Evolutionary conservation across 2,888 invertebrate species (phyloP).

Genomic region (Phortica okadai): DNA sequence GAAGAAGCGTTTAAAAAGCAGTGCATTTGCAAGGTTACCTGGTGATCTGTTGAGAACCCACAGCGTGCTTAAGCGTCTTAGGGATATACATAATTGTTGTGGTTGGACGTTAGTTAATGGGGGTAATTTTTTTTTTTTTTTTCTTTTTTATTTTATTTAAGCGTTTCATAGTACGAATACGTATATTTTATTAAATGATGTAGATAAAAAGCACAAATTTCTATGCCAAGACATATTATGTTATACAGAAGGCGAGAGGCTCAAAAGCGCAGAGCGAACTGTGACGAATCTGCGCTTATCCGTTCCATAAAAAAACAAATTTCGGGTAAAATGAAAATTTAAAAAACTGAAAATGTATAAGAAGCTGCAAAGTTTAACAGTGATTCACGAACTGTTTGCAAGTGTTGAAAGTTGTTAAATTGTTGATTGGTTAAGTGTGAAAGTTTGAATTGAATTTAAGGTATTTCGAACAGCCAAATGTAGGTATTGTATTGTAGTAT

Average conservation of each 20-base stretch:
- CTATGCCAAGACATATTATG: slow-evolving; percentile 7
- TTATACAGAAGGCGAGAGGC: not conserved
- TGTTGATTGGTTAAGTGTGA: not conserved
- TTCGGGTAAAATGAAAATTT: not conserved
- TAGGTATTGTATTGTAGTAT: slow-evolving; percentile 34
- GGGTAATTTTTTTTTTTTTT: slow-evolving; percentile 41
- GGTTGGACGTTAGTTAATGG: slow-evolving; percentile 46
- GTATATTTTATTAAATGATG: slow-evolving; percentile 39
- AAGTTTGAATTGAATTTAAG: slow-evolving; percentile 4
- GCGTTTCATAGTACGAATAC: slow-evolving; percentile 12
- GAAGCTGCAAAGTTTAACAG: slow-evolving; percentile 19
- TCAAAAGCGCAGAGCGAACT: too few species aligned
- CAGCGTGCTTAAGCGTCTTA: slow-evolving; percentile 80
- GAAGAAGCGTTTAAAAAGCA: slow-evolving; percentile 75
- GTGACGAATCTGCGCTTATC: not conserved
- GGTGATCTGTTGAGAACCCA: slow-evolving; percentile 81
- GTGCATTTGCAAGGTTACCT: slow-evolving; percentile 81
- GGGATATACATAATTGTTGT: slow-evolving; percentile 48
- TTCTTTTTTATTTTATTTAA: slow-evolving; percentile 43
- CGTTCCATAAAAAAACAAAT: slow-evolving; percentile 1
- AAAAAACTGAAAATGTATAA: slow-evolving; percentile 17
- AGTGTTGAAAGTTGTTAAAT: not conserved
- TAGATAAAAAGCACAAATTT: slow-evolving; percentile 51
- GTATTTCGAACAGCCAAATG: slow-evolving; percentile 12
- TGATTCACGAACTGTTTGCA: slow-evolving; percentile 12